phyloP scores from a whole-genome alignment of 2,888 invertebrate genomes.

The Agrotis puta region DNA sequence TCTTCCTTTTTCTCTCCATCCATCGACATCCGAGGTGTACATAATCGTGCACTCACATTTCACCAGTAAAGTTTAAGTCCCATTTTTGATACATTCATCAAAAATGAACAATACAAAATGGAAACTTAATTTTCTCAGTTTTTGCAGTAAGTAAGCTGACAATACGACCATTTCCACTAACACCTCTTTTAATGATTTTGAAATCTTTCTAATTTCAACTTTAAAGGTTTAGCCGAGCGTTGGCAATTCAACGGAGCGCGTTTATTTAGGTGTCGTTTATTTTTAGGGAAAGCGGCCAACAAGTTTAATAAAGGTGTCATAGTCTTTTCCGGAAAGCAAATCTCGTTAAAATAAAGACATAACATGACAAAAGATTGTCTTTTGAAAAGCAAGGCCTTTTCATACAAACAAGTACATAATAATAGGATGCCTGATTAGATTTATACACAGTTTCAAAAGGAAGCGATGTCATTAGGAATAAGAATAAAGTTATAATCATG shows the following conservation, averaged over 20 bases:
- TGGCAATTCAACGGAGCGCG: background rate
- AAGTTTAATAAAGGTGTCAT: background rate
- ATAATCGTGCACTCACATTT: too few relatives aligned
- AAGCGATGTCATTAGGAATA: background rate
- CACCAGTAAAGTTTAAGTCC: too few relatives aligned
- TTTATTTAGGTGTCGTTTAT: background rate
- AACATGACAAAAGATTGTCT: conserved; percentile 11
- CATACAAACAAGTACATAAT: conserved; percentile 9
- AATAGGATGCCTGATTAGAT: conserved; percentile 9
- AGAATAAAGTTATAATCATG: too few relatives aligned
- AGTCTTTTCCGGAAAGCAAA: background rate
- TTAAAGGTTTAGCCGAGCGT: background rate
- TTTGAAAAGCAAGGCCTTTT: background rate
- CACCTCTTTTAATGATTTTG: background rate
- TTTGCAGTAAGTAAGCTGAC: too few relatives aligned
- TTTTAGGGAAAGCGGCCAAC: background rate
- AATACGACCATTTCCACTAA: background rate
- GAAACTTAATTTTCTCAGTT: too few relatives aligned
- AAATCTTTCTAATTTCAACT: background rate
- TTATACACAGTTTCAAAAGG: conserved; percentile 1
- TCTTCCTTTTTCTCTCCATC: too few relatives aligned
- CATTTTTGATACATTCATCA: too few relatives aligned
- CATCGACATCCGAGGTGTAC: too few relatives aligned
- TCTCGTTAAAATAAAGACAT: conserved; percentile 1
- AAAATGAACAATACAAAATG: too few relatives aligned